Base-by-base conservation (phyloP, 2,797 vertebrate genomes). In the Falco berigora region DNA sequence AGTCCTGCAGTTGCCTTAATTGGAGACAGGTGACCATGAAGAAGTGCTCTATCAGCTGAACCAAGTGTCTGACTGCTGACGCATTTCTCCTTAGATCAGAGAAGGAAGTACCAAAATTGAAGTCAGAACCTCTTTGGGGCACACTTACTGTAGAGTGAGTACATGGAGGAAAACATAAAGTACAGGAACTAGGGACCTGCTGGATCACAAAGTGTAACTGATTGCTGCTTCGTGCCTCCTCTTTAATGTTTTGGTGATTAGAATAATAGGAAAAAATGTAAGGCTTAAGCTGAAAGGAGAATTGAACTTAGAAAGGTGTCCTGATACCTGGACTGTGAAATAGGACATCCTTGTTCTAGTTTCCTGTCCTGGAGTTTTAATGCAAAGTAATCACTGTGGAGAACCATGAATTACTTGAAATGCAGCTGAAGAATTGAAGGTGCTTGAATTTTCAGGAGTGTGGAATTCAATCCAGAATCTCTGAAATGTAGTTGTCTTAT, bases 11-110 rank as follows among this genome's bases (percentile, higher is more conserved):
- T 30, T 59, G 58, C 58, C 34, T 72, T 34, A n/a, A 10, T 4
- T 36, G 25, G 53, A 67, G 53, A 25, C 30, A 0, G 2, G 36
- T 74, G 55, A n/a, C 24, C 17, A 2, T 21, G 15, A 5, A 0
- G 9, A 38, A n/a, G 32, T 14, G n/a, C 28, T 52, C 4, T 2
- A 19, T 76, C 77, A 40, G 52, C 50, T 86, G 56, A 80, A 61
- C 59, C 3, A 9, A 17, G n/a, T 4, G 5, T 62, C 34, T 74
- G 46, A 36, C 52, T 44, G 66, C 66, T 83, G 73, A 25, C 1
- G 9, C 6, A 6, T 42, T 77, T 22, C 59, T 83, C 42, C 66
- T 38, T 63, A 30, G 28, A 71, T 44, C 17, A 32, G 85, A 78
- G 79, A 44, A 67, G n/a, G 42, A 50, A 56, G 36, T 19, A 28